Conservation (phyloP, 2,888 invertebrate species). For the Petrolisthes cinctipes region DNA sequence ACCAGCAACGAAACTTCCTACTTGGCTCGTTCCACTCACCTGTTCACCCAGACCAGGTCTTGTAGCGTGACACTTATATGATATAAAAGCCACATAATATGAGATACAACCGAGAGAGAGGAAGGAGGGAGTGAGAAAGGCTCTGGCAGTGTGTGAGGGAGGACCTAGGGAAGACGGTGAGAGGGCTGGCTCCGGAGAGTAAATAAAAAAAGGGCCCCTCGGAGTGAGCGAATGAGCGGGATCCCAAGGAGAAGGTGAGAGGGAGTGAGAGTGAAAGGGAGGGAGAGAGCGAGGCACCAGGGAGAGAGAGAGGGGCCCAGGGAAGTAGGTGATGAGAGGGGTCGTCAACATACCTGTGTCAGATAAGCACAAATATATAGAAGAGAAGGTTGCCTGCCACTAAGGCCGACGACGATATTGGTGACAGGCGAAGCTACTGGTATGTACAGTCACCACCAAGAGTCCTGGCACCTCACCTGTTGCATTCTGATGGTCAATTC, state of each 20-base stretch:
- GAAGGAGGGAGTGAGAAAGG: background rate
- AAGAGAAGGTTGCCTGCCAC: background rate
- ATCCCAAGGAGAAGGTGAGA: no score
- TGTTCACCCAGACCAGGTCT: no score
- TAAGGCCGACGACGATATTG: no score
- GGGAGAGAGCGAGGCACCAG: background rate
- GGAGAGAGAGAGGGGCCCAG: background rate
- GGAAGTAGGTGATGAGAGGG: no score
- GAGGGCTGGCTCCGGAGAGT: background rate
- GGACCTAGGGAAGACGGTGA: background rate
- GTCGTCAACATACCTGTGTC: background rate
- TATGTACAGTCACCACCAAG: no score
- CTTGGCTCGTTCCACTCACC: no score
- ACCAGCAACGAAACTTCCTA: no score
- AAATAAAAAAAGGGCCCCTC: background rate
- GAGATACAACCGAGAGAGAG: background rate
- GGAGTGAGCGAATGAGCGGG: background rate
- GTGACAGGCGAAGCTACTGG: no score
- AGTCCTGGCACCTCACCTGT: no score
- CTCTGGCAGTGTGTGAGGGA: background rate
- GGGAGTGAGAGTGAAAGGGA: background rate
- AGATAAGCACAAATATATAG: conserved; percentile 10
- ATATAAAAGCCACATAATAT: no score
- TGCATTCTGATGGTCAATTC: no score
- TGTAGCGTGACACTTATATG: no score